Evolutionary conservation across 2,888 invertebrate genomes (phyloP).

Genomic region (Microplitis manilae): DNA sequence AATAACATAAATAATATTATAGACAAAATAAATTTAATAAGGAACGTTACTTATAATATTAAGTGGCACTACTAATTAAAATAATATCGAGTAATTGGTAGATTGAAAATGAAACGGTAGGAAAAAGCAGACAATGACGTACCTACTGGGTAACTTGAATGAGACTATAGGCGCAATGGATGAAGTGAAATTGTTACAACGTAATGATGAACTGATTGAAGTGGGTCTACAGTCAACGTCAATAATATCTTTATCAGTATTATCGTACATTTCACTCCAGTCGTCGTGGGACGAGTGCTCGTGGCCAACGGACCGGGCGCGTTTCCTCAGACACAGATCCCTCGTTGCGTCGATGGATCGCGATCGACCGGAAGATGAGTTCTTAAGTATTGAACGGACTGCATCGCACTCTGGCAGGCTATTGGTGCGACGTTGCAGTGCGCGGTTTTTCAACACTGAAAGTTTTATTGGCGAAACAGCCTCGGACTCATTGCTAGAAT

Average conservation of each 20-base stretch:
- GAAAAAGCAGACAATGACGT: slow-evolving; percentile 42
- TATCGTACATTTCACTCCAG: slow-evolving; percentile 36
- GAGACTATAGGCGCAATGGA: slow-evolving; percentile 51
- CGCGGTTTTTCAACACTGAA: slow-evolving; percentile 75
- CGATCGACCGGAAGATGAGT: slow-evolving; percentile 73
- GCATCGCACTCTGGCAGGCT: slow-evolving; percentile 73
- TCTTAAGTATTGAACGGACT: slow-evolving; percentile 79
- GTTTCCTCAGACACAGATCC: slow-evolving; percentile 63
- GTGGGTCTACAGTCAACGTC: slow-evolving; percentile 42
- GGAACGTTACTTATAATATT: background rate
- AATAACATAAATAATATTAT: slow-evolving; percentile 10
- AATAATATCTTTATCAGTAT: slow-evolving; percentile 25
- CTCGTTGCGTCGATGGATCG: slow-evolving; percentile 70
- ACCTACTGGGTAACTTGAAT: slow-evolving; percentile 53
- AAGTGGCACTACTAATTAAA: background rate
- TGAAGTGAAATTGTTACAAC: slow-evolving; percentile 49
- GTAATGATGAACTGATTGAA: slow-evolving; percentile 41
- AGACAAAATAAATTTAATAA: slow-evolving; percentile 23
- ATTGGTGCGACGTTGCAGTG: slow-evolving; percentile 75
- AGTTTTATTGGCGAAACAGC: slow-evolving; percentile 76
- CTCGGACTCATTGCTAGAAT: slow-evolving; percentile 75
- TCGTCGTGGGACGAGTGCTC: slow-evolving; percentile 54
- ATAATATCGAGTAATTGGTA: slow-evolving; percentile 1
- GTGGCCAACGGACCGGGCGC: slow-evolving; percentile 66
- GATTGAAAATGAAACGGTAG: slow-evolving; percentile 8